phyloP scores from a whole-genome alignment of 2,113 vertebrate genomes.

The Stigmatopora argus region DNA sequence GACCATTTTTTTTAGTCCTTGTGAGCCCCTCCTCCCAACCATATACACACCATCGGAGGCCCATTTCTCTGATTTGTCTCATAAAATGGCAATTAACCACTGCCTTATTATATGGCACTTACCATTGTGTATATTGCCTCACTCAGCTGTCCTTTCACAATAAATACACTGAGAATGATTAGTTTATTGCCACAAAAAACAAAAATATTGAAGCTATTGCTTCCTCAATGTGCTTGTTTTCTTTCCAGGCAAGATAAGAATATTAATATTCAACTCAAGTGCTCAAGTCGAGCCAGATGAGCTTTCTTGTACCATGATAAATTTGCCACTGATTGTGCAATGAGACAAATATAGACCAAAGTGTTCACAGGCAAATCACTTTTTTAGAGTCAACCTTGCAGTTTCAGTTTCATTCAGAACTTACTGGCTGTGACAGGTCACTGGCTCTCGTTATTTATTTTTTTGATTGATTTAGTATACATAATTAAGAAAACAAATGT shows the following conservation, averaged over 20 bases:
- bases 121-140: neutral
- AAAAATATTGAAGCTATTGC: neutral
- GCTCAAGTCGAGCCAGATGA: neutral
- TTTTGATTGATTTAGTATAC: neutral
- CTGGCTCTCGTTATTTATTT: neutral
- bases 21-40: neutral
- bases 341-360: slow-evolving; percentile 3
- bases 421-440: neutral
- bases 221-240: neutral
- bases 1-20: neutral
- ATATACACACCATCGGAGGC: neutral
- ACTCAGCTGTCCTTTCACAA: neutral
- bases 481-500: neutral
- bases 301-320: neutral
- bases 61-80: neutral
- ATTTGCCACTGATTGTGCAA: neutral
- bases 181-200: neutral
- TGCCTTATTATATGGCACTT: neutral
- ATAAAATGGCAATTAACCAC: neutral
- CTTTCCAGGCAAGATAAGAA: neutral
- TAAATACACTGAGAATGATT: neutral
- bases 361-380: neutral
- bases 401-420: neutral
- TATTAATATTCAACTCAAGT: neutral
- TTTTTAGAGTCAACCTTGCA: neutral